Evolutionary conservation across 2,888 invertebrate species (phyloP), one percentile per base, ranked within the genome.

Genomic region (Sinohyriopsis cumingii): DNA sequence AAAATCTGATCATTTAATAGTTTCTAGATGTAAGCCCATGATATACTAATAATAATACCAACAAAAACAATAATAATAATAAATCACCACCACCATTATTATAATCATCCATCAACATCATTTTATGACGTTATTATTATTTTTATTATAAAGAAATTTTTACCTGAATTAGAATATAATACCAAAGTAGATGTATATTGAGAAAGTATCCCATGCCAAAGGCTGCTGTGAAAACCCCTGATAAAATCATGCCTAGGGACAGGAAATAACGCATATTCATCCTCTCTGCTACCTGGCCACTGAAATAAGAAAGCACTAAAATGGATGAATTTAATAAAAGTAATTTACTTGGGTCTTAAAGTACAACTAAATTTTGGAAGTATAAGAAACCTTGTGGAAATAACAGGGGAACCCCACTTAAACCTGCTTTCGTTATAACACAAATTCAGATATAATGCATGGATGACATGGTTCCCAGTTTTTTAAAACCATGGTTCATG

Each of bases 211-310:
- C 98, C 18, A 97, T 91, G 19, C 98, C 98, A 91, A 98, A 96
- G 59, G 96, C 90, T 85, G 96, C 96, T 73, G 95, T 95, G 84
- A 95, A 94, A 6, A 95, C 89, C 0, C 97, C 97, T 0, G 96
- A 96, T 3, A 94, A 88, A 56, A 98, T 90, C 98, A 98, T 98
- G 63, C 98, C 98, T 53, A 95, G 87, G 0, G 95, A 92, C n/a
- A 98, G 92, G 90, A 97, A 98, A 89, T 96, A 96, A 4, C 98
- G 92, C 59, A 98, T 91, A 83, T 97, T 96, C 45, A 96, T 94
- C 55, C 98, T 92, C 90, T 98, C 98, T 0, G 98, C 98, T 68
- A 98, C 92, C 90, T 97, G 95, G 4, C 98, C 98, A 92, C 93
- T 92, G 86, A 63, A 87, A 84, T 45, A 45, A 76, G n/a, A 18